Evolutionary conservation across 2,797 vertebrate species (phyloP), one percentile per base, ranked within the genome.

Genomic region (Galagoides demidoff): DNA sequence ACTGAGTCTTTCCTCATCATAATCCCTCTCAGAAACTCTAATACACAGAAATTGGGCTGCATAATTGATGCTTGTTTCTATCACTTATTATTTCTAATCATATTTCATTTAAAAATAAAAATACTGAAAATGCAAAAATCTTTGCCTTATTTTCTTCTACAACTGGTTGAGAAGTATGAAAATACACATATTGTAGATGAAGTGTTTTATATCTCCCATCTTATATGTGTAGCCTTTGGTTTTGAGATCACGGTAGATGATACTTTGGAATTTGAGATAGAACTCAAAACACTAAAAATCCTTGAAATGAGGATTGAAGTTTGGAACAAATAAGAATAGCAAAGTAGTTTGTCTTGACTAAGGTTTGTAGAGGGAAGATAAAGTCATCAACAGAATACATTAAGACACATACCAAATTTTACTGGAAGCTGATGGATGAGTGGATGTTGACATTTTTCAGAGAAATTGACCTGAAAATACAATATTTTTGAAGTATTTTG

Each of bases 401-500:
- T 70, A 93, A 1, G 19, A 31, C 87, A n/a, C n/a, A 78, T 6
- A 45, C 7, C 19, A 81, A 49, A 71, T 84, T 71, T 61, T 94
- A 52, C 86, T 93, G 64, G 78, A 92, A 96, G 52, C 34, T 83
- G 78, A 96, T 85, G 57, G 76, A 94, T 93, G 52, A 96, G 23
- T 92, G 34, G 81, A 84, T 64, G 68, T 76, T 92, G 77, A 91
- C 89, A 92, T 92, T 97, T 92, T 90, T 90, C 81, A 91, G 55
- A 95, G 19, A 96, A 96, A 79, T 59, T 81, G 93, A 95, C 57
- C 31, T 95, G 68, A 94, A 92, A 96, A 94, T 66, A 87, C 52
- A 96, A 73, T 76, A 77, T 71, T 95, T 70, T 91, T 92, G 25
- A 96, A 90, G 17, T 85, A 70, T 94, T 95, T 94, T 94, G 76